A percentile compares a stretch with the other conserved stretches of the same genome.
These are phyloP conservation scores for Sarcophaga rosellei DNA, from an alignment of 2,888 invertebrate species.

Conservation along the genomic window DNA sequence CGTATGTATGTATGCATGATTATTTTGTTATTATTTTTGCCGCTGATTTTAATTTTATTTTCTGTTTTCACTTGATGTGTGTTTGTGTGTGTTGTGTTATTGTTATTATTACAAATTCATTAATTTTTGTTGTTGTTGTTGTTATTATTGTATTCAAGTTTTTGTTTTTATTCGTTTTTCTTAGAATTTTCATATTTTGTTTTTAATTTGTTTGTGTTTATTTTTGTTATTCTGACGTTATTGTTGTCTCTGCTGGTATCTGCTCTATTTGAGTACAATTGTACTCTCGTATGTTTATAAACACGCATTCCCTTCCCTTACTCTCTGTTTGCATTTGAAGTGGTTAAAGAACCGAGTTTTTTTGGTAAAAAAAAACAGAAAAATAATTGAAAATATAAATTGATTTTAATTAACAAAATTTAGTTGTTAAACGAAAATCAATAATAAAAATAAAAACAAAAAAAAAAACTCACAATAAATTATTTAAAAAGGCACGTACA, in stretches of 20 bases:
- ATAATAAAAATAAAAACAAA: conserved; percentile 1
- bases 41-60: conserved; percentile 4
- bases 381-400: conserved; percentile 3
- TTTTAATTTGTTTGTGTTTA: not conserved
- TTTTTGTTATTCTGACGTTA: not conserved
- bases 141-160: not conserved
- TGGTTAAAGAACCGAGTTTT: not conserved
- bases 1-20: too few species aligned
- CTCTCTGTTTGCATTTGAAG: not conserved
- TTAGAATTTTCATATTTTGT: conserved; percentile 37
- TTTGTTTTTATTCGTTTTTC: not conserved
- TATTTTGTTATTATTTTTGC: conserved; percentile 1
- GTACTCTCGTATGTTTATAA: not conserved
- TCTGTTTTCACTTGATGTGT: not conserved
- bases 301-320: too few species aligned
- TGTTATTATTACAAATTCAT: conserved; percentile 43
- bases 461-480: conserved; percentile 37
- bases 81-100: not conserved
- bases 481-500: not conserved
- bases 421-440: not conserved
- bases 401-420: conserved; percentile 15
- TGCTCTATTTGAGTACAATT: not conserved
- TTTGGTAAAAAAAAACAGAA: not conserved
- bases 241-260: conserved; percentile 16
- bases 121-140: conserved; percentile 25